phyloP scores from a whole-genome alignment of 2,113 vertebrate genomes.

The Oncorhynchus keta region DNA sequence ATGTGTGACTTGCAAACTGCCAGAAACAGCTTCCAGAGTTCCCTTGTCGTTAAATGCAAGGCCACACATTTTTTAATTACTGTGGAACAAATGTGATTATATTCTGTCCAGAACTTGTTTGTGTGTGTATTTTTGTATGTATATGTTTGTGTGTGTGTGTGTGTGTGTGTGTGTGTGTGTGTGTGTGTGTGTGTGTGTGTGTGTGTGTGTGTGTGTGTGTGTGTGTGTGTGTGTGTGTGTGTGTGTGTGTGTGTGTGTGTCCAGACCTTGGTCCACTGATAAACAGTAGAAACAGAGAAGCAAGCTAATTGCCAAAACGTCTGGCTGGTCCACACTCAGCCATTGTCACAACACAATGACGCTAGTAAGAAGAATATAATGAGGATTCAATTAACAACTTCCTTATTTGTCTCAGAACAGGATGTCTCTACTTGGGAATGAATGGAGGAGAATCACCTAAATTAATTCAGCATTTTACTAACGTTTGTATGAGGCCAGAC shows the following conservation, averaged over 20 bases:
- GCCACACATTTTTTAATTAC: no score
- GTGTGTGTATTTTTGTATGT: no score
- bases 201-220: background rate
- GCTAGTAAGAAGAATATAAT: background rate
- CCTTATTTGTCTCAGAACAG: background rate
- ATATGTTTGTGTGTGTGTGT: background rate
- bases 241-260: background rate
- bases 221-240: background rate
- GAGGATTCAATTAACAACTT: background rate
- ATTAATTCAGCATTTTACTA: background rate
- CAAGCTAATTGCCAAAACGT: background rate
- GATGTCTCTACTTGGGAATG: background rate
- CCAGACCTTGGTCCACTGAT: no score
- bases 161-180: background rate
- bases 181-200: background rate
- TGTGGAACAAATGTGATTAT: no score
- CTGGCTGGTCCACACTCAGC: background rate
- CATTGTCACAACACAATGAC: background rate
- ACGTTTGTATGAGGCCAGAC: no score
- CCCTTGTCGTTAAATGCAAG: no score
- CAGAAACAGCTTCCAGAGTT: no score
- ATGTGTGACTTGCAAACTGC: no score
- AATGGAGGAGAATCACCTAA: background rate
- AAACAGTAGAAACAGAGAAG: background rate
- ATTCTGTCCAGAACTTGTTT: no score